A percentile compares a stretch with the other conserved stretches of the same genome.
Evolutionary conservation across 2,113 vertebrate genomes (phyloP).

Genomic region (Lathamus discolor): DNA sequence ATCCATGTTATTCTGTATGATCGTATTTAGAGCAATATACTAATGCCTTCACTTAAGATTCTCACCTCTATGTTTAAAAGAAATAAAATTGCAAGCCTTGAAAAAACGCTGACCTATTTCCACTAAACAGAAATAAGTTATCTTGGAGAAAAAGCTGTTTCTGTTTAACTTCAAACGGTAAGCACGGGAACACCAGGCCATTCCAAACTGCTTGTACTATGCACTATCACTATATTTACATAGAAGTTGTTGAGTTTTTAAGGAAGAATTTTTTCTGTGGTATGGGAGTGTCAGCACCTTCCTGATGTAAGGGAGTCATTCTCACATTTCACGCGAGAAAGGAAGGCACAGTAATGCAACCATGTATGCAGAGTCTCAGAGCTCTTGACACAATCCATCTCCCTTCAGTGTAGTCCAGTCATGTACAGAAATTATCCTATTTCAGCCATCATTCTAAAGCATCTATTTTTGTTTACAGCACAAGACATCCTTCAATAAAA

Average conservation of each 20-base stretch:
- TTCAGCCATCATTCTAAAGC: neutral
- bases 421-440: fast-evolving
- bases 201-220: neutral
- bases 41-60: neutral
- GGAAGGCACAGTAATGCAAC: neutral
- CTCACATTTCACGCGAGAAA: neutral
- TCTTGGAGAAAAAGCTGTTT: neutral
- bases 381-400: neutral
- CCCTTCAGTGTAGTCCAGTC: neutral
- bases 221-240: neutral
- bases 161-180: neutral
- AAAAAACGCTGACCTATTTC: neutral
- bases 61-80: neutral
- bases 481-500: neutral
- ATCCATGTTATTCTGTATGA: neutral
- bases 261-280: neutral
- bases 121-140: neutral
- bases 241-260: neutral
- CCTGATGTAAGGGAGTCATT: neutral
- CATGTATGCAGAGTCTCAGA: neutral
- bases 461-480: neutral
- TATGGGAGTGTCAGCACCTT: neutral
- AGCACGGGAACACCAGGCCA: neutral
- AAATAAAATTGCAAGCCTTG: neutral
- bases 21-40: neutral